A percentile compares a stretch with the other conserved stretches of the same genome.
phyloP scores from a whole-genome alignment of 2,888 invertebrate species.

The Lasioglossum zephyrum region DNA sequence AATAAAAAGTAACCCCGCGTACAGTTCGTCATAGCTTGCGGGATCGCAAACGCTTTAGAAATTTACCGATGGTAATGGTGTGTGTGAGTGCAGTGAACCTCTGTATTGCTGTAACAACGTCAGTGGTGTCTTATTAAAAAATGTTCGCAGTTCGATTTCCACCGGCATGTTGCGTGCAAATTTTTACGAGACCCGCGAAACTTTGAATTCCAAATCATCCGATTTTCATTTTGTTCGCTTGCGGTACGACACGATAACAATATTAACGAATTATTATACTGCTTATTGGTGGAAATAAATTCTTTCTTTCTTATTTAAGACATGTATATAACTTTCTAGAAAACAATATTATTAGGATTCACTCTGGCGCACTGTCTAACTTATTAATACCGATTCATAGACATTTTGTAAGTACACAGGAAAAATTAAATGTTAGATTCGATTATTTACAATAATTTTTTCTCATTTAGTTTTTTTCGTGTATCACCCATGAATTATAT shows the following conservation, averaged over 20 bases:
- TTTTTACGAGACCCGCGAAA: slow-evolving; percentile 67
- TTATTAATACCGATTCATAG: neutral
- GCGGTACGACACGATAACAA: neutral
- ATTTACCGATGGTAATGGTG: slow-evolving; percentile 20
- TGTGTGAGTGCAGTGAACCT: slow-evolving; percentile 28
- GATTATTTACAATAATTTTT: neutral
- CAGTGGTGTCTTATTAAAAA: slow-evolving; percentile 60
- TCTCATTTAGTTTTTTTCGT: neutral
- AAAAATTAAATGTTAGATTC: neutral
- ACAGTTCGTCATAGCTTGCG: neutral
- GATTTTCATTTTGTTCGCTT: neutral
- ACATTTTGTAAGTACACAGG: neutral
- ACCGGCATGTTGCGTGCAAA: slow-evolving; percentile 65
- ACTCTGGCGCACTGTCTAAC: neutral
- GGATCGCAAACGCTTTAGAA: slow-evolving; percentile 8
- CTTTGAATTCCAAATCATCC: slow-evolving; percentile 47
- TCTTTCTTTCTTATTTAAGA: neutral
- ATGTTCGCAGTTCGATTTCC: slow-evolving; percentile 64
- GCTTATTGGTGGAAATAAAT: neutral
- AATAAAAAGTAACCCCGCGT: slow-evolving; percentile 44
- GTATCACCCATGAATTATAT: slow-evolving; percentile 2
- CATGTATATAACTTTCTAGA: neutral
- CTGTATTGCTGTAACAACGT: slow-evolving; percentile 47
- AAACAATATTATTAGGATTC: slow-evolving; percentile 12
- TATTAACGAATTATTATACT: neutral